These are phyloP conservation scores for Drosophila parabipectinata DNA, from an alignment of 1,140 invertebrate species.

Conservation along the genomic window DNA sequence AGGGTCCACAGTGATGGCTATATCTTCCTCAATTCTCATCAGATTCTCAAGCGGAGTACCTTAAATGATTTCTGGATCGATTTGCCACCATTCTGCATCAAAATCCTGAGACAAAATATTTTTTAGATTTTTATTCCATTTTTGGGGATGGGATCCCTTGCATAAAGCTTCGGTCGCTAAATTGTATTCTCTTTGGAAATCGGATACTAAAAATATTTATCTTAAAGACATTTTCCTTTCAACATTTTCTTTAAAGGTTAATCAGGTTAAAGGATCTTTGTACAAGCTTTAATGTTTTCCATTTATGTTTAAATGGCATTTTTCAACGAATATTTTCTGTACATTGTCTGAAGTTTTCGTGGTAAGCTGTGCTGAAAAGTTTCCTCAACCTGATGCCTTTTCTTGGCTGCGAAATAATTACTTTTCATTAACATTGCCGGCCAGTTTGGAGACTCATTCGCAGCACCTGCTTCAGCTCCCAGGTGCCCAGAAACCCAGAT, in stretches of 20 bases:
- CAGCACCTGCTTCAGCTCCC: conserved; percentile 52
- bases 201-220: too few relatives aligned
- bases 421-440: conserved; percentile 62
- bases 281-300: neutral
- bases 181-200: too few relatives aligned
- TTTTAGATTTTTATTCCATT: too few relatives aligned
- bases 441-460: conserved; percentile 39
- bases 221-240: neutral
- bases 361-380: conserved; percentile 12
- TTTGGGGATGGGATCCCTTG: too few relatives aligned
- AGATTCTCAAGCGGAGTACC: too few relatives aligned
- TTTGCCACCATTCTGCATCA: too few relatives aligned
- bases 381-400: conserved; percentile 1
- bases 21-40: too few relatives aligned
- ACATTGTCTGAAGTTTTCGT: conserved; percentile 9
- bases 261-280: neutral
- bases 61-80: too few relatives aligned
- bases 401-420: conserved; percentile 68
- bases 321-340: conserved; percentile 19
- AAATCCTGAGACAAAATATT: too few relatives aligned
- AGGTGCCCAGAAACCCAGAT: neutral
- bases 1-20: too few relatives aligned
- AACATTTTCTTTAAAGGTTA: neutral
- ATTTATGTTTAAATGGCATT: conserved; percentile 64
- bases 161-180: too few relatives aligned